These are phyloP conservation scores for Azorinus chamasolen DNA, from an alignment of 2,888 invertebrate species.

Conservation along the genomic window DNA sequence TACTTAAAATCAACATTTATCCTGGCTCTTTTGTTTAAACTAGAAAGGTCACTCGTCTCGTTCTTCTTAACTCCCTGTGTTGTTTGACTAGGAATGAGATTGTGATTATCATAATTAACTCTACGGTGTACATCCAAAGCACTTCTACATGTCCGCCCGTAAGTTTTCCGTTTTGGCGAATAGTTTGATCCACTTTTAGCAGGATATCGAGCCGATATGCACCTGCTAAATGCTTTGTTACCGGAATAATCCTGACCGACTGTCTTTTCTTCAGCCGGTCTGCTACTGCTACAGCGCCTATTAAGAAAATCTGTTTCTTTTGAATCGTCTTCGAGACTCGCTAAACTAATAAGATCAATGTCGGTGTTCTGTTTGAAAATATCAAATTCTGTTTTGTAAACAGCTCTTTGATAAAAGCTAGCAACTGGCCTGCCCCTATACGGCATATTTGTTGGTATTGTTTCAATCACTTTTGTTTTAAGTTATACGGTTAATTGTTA, in stretches of 20 bases:
- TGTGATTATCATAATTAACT: no score
- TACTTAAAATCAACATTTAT: conserved; percentile 6
- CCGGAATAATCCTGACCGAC: no score
- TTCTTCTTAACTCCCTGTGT: not conserved
- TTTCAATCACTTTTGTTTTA: no score
- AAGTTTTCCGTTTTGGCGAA: not conserved
- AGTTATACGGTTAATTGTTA: no score
- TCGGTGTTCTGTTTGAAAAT: conserved; percentile 57
- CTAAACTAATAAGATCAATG: conserved; percentile 53
- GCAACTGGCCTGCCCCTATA: conserved; percentile 37
- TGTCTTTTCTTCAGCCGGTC: no score
- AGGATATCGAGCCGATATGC: not conserved
- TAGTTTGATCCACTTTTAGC: not conserved
- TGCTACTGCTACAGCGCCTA: no score
- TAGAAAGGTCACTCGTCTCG: not conserved
- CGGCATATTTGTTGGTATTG: no score
- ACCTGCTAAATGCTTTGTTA: no score
- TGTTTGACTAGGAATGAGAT: not conserved
- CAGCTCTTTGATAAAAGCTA: conserved; percentile 42
- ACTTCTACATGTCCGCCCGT: conserved; percentile 21
- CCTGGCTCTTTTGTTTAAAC: not conserved
- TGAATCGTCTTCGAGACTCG: conserved; percentile 43
- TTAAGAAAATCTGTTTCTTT: no score
- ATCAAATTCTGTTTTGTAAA: conserved; percentile 65
- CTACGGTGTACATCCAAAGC: conserved; percentile 7